Percentiles rank a stretch among this genome's conserved stretches.
phyloP scores from a whole-genome alignment of 2,113 vertebrate genomes.

The Chamaea fasciata region DNA sequence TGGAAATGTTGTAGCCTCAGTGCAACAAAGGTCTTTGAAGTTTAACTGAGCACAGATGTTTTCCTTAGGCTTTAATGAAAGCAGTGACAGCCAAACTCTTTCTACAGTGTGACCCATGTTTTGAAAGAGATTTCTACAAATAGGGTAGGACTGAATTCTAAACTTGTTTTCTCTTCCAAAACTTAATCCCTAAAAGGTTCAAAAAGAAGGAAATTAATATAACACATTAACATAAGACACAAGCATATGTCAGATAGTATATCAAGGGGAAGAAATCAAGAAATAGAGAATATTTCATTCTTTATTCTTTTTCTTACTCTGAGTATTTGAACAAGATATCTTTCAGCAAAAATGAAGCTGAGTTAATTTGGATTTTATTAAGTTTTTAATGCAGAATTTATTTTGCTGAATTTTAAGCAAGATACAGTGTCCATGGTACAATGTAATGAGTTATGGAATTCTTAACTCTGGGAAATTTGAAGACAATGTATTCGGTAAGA shows the following conservation, averaged over 20 bases:
- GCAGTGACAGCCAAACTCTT: background rate
- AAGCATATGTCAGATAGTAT: background rate
- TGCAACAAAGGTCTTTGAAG: background rate
- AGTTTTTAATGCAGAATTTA: background rate
- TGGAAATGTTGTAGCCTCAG: background rate
- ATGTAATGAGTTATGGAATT: background rate
- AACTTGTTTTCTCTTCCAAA: background rate
- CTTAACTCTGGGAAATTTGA: background rate
- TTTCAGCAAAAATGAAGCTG: background rate
- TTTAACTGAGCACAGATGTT: background rate
- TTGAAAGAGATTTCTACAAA: background rate
- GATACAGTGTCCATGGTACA: background rate
- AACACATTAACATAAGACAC: background rate
- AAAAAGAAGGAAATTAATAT: background rate
- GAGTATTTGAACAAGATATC: background rate
- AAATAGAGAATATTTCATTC: background rate
- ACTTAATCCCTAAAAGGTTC: background rate
- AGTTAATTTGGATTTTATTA: background rate
- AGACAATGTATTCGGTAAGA: background rate
- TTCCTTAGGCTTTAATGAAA: background rate
- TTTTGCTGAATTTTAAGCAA: background rate
- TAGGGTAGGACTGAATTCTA: background rate
- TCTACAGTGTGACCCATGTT: background rate
- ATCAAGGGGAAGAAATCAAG: background rate
- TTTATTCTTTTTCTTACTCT: background rate